Evolutionary conservation across 1,140 invertebrate genomes (phyloP), one percentile per base, ranked within the genome.

Genomic region (Batillaria attramentaria): DNA sequence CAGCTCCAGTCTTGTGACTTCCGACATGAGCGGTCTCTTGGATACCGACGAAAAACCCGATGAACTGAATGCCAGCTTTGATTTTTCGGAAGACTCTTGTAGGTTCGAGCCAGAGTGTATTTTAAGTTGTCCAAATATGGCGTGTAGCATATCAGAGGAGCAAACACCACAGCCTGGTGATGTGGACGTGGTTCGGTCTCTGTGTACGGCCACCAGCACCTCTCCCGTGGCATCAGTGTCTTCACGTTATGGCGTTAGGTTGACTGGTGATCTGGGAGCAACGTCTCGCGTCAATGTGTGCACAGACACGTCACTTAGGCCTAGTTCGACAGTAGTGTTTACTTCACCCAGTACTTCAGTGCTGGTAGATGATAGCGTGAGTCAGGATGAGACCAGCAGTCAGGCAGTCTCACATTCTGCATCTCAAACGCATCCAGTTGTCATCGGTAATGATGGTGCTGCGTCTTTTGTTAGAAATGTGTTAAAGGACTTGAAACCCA

Each of bases 21-120:
- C 57, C n/a, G 57, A 62, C 57, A 31, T 31, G n/a, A 24, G n/a
- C 5, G 10, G 13, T 10, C 24, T 62, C 57, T 62, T n/a, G 13
- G 33, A 24, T 62, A n/a, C 57, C 8, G 57, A 28, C n/a, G 57
- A 62, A 5, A 62, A n/a, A 24, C 2, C n/a, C 33, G 8, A 13
- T 1, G 57, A 62, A 62, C 8, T 24, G 33, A n/a, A 24, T 62
- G 57, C 8, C 33, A 31, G n/a, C 24, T 31, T 28, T 62, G n/a
- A 10, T 62, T 62, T 62, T 24, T 16, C 57, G 10, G 57, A 62
- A n/a, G 57, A 62, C n/a, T 62, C 57, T 24, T n/a, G n/a, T n/a
- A 62, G 57, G 33, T 62, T 62, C 8, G 57, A 62, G 8, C 57
- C 57, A 16, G 57, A 62, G 33, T 62, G 24, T 62, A 62, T 62